Evolutionary conservation across 2,888 invertebrate species (phyloP).

Genomic region (Dichetophora obliterata): DNA sequence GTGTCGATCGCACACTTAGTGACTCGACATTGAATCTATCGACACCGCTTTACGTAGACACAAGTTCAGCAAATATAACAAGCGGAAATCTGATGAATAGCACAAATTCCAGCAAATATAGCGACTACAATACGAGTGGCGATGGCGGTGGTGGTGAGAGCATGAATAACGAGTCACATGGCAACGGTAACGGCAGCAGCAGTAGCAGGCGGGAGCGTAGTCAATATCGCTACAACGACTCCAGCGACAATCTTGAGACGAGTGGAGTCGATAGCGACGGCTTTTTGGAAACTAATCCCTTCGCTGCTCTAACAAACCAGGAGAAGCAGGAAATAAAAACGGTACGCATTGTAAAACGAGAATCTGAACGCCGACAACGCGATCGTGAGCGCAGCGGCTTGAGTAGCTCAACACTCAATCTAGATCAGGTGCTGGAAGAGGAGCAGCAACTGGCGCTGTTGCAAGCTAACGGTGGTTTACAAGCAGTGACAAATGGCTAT

Average conservation of each 20-base stretch:
- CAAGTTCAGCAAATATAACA: constrained; percentile 60
- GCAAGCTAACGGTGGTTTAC: constrained; percentile 37
- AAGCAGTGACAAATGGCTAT: constrained; percentile 41
- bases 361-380: constrained; percentile 87
- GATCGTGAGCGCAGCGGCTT: constrained; percentile 79
- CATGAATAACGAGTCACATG: constrained; percentile 42
- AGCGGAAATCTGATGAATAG: constrained; percentile 54
- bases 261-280: constrained; percentile 69
- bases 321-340: constrained; percentile 94
- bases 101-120: constrained; percentile 57
- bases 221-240: constrained; percentile 62
- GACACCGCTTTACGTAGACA: constrained; percentile 81
- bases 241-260: constrained; percentile 66
- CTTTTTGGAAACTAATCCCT: constrained; percentile 65
- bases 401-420: constrained; percentile 66
- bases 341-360: constrained; percentile 92
- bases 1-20: constrained; percentile 78
- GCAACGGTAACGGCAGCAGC: constrained; percentile 36
- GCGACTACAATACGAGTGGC: constrained; percentile 56
- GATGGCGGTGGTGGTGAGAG: constrained; percentile 45
- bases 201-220: constrained; percentile 6
- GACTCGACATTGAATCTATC: constrained; percentile 62
- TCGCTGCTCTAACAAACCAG: constrained; percentile 76
- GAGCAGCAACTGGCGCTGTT: constrained; percentile 56
- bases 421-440: constrained; percentile 70